Evolutionary conservation across 2,888 invertebrate genomes (phyloP).

Genomic region (Idaea aversata): DNA sequence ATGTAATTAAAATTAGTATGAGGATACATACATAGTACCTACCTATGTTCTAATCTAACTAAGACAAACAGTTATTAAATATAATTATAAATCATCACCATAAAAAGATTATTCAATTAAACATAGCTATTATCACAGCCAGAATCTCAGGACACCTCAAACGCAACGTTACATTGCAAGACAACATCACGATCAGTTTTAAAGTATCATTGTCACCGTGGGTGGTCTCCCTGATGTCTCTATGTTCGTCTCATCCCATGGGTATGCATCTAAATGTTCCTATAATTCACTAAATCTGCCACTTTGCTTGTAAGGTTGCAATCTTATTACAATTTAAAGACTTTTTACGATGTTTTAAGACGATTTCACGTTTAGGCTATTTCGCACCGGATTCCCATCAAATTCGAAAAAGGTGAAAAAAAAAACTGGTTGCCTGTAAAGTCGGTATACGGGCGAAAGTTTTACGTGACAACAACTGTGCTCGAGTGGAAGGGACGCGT

Average conservation of each 20-base stretch:
- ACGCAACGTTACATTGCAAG: neutral
- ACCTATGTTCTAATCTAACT: too few relatives aligned
- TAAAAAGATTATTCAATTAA: slow-evolving; percentile 11
- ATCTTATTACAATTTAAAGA: slow-evolving; percentile 22
- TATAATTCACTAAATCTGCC: slow-evolving; percentile 74
- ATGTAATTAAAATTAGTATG: too few relatives aligned
- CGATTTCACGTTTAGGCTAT: slow-evolving; percentile 12
- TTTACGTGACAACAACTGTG: too few relatives aligned
- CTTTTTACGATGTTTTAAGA: slow-evolving; percentile 21
- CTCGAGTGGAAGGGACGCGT: too few relatives aligned
- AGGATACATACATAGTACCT: too few relatives aligned
- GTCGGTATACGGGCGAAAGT: too few relatives aligned
- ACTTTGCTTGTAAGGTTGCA: slow-evolving; percentile 46
- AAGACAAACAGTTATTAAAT: too few relatives aligned
- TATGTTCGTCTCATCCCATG: slow-evolving; percentile 52
- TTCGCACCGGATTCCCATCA: too few relatives aligned
- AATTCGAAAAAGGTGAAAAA: too few relatives aligned
- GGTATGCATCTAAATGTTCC: slow-evolving; percentile 70
- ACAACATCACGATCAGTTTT: slow-evolving; percentile 28
- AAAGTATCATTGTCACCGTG: slow-evolving; percentile 44
- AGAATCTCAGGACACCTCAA: neutral
- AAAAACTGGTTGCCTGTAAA: too few relatives aligned
- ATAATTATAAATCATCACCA: neutral
- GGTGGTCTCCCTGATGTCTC: slow-evolving; percentile 72
- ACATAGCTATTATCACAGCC: neutral